Base-by-base conservation (phyloP, 1,140 invertebrate species). In the Drosophila virilis region DNA sequence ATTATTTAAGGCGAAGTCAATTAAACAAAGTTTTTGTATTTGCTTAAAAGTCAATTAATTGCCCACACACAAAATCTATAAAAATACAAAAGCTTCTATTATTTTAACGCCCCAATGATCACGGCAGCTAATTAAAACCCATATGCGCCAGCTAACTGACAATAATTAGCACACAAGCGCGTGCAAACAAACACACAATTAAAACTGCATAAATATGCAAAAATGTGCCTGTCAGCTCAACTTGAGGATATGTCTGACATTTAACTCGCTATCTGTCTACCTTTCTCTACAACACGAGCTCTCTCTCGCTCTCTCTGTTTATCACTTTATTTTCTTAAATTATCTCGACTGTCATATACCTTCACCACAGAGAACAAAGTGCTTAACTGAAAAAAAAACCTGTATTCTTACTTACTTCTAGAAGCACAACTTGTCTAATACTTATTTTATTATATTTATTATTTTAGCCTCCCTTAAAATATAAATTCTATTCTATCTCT, bases 121-220 rank as follows among this genome's bases (percentile, higher is more conserved):
- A 22, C 45, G 32, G 17, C 52, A 5, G 59, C 69, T 88, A 88
- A 88, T 88, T 89, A 88, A 83, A 83, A 89, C 58, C 68, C 82
- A 85, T 78, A 85, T 85, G 82, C 67, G 51, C 75, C 82, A 75
- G 64, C 67, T 79, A 86, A 86, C 82, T 74, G 83, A 83, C 84
- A 88, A 82, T 88, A 88, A 88, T 88, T 88, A 80, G 83, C 82
- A 81, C 82, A 86, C 82, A 85, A 81, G 54, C 48, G 68, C 67
- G 60, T 28, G 52, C 66, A 88, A 77, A 82, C 84, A 86, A 79
- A 83, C 83, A 89, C 58, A 80, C 84, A 88, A 89, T 88, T 88
- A 88, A 88, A 88, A 89, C 69, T 74, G 83, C 79, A 83, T 89
- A 88, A 88, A 88, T 89, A 88, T 88, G 84, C 83, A 83, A 70